These are phyloP conservation scores for Ostrea denselamellosa DNA, from an alignment of 1,140 invertebrate genomes.

Conservation along the genomic window DNA sequence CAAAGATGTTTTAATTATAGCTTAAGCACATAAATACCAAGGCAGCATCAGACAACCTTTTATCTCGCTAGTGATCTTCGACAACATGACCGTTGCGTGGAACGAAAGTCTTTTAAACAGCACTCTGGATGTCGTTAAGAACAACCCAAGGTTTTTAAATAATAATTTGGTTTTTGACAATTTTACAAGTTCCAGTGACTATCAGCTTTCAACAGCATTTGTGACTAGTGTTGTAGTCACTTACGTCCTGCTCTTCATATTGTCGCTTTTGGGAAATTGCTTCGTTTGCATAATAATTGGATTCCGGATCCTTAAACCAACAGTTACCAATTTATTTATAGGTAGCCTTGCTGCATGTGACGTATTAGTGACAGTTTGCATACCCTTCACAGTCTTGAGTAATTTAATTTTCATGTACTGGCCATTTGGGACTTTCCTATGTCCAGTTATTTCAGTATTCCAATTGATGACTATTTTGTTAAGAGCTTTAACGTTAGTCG, in stretches of 20 bases:
- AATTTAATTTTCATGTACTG: slow-evolving; percentile 91
- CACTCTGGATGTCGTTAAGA: not conserved
- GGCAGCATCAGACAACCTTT: not conserved
- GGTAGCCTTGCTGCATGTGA: slow-evolving; percentile 96
- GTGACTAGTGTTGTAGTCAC: not conserved
- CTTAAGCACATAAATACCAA: not conserved
- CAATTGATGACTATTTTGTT: slow-evolving; percentile 97
- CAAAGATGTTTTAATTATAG: not conserved
- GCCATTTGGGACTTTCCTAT: slow-evolving; percentile 93
- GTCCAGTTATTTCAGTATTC: slow-evolving; percentile 88
- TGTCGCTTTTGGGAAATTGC: slow-evolving; percentile 87
- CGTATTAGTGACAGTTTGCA: slow-evolving; percentile 55
- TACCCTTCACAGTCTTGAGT: slow-evolving; percentile 79
- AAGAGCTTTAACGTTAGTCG: slow-evolving; percentile 93
- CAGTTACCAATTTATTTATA: slow-evolving; percentile 97
- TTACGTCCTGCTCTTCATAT: slow-evolving; percentile 45
- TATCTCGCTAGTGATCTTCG: not conserved
- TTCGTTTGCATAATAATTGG: slow-evolving; percentile 93
- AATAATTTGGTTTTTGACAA: not conserved
- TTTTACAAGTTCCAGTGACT: not conserved
- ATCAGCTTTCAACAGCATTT: not conserved
- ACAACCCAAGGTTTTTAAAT: not conserved
- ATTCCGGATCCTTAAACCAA: slow-evolving; percentile 90
- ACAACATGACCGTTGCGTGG: not conserved
- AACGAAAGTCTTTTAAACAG: not conserved